These are phyloP conservation scores for Amphiprion percula DNA, from an alignment of 2,113 vertebrate species.

Conservation along the genomic window DNA sequence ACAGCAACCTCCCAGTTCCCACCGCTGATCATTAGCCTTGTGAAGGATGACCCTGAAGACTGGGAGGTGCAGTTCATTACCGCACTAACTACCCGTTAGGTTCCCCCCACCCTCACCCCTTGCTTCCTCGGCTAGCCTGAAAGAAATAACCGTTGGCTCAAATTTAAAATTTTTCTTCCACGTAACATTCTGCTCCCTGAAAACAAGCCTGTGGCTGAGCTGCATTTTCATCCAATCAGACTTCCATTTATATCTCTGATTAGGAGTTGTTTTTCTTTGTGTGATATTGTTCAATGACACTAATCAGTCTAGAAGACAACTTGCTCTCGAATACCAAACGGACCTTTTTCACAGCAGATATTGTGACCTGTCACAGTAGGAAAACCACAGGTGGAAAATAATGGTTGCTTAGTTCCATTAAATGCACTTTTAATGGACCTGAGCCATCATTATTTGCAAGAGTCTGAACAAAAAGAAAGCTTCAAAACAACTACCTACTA, in stretches of 20 bases:
- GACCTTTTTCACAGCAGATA: background rate
- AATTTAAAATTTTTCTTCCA: background rate
- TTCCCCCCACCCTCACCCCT: background rate
- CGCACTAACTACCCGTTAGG: conserved; percentile 5
- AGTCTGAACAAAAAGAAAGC: no score
- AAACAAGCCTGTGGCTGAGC: background rate
- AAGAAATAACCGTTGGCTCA: background rate
- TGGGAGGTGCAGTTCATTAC: conserved; percentile 47
- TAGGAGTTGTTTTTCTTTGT: no score
- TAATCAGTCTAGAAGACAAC: no score
- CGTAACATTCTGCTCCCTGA: background rate
- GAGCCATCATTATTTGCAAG: background rate
- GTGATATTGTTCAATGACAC: no score
- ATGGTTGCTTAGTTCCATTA: background rate
- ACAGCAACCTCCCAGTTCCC: conserved; percentile 30
- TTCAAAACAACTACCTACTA: no score
- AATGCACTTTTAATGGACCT: background rate
- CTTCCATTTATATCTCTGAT: background rate
- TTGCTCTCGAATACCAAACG: background rate
- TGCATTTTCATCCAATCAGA: background rate
- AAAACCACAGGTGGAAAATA: background rate
- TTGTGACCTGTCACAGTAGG: conserved; percentile 1
- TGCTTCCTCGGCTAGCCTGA: background rate
- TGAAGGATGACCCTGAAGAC: conserved; percentile 37
- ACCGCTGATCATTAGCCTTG: conserved; percentile 46